Percentiles rank a stretch among this genome's conserved stretches.
These are phyloP conservation scores for Tachysurus fulvidraco DNA, from an alignment of 2,113 vertebrate species.

Conservation along the genomic window DNA sequence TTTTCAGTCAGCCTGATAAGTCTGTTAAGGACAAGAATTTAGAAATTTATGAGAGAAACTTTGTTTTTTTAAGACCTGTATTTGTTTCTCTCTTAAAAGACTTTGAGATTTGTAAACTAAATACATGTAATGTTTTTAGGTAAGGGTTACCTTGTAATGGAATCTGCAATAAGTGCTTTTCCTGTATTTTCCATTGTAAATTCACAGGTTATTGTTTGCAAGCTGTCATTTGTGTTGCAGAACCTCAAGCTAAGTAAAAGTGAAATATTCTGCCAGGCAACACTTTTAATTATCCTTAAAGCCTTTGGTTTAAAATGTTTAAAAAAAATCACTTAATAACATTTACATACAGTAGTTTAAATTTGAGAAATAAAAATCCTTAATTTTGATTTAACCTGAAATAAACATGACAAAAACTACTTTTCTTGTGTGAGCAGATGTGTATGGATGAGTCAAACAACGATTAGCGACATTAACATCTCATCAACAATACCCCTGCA, in stretches of 20 bases:
- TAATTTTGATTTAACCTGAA: background rate
- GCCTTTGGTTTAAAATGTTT: background rate
- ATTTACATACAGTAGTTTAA: background rate
- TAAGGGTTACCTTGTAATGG: background rate
- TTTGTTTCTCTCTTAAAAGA: background rate
- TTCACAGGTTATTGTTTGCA: slow-evolving; percentile 6
- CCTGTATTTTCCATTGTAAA: background rate
- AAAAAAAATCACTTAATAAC: background rate
- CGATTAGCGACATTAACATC: background rate
- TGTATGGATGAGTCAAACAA: background rate
- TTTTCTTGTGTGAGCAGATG: background rate
- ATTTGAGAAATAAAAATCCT: background rate
- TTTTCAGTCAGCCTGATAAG: background rate
- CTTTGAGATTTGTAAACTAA: background rate
- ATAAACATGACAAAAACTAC: background rate
- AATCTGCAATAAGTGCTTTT: background rate
- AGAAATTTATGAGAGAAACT: no score
- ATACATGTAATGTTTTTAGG: background rate
- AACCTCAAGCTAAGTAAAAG: background rate
- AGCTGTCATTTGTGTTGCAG: background rate
- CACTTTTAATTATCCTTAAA: background rate
- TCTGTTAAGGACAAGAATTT: background rate
- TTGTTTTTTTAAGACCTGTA: background rate
- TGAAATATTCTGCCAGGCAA: background rate
- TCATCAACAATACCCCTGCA: background rate